Conservation (phyloP, 2,797 vertebrate genomes). For the Manis crassicaudata region DNA sequence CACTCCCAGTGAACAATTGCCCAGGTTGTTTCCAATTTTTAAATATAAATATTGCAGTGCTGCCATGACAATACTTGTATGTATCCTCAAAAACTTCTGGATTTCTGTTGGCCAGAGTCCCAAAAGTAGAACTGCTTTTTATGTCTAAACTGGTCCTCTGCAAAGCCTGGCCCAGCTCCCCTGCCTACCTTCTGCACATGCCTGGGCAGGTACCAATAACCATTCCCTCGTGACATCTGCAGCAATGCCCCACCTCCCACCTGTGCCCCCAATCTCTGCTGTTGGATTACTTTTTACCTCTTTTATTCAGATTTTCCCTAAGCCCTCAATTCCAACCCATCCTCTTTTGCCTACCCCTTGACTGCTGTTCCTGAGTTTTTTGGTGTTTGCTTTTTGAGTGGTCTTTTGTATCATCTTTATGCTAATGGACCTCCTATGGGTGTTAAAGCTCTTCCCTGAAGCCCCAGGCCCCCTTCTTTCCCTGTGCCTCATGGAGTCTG, state of each 20-base stretch:
- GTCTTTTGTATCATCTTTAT: not conserved
- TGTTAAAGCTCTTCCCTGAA: not conserved
- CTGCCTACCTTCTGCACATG: not conserved
- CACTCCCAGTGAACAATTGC: rapidly evolving
- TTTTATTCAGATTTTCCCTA: not conserved
- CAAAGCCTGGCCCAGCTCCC: not conserved
- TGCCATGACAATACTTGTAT: not conserved
- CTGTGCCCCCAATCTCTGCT: not conserved
- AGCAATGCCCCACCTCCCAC: rapidly evolving
- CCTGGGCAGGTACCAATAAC: rapidly evolving
- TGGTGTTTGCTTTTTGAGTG: not conserved
- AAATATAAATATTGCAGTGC: not conserved
- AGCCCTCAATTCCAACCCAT: not conserved
- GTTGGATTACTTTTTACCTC: not conserved
- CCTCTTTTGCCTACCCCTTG: not conserved
- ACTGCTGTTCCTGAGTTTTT: not conserved
- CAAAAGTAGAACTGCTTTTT: not conserved
- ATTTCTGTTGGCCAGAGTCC: not conserved
- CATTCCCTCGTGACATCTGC: not conserved
- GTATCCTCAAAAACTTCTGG: not conserved
- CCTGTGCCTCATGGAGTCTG: not conserved
- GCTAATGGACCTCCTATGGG: not conserved
- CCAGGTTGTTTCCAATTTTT: not conserved
- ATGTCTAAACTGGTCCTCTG: not conserved
- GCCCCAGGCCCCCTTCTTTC: not conserved